phyloP scores from a whole-genome alignment of 2,888 invertebrate genomes.

The Caenorhabditis afra region DNA sequence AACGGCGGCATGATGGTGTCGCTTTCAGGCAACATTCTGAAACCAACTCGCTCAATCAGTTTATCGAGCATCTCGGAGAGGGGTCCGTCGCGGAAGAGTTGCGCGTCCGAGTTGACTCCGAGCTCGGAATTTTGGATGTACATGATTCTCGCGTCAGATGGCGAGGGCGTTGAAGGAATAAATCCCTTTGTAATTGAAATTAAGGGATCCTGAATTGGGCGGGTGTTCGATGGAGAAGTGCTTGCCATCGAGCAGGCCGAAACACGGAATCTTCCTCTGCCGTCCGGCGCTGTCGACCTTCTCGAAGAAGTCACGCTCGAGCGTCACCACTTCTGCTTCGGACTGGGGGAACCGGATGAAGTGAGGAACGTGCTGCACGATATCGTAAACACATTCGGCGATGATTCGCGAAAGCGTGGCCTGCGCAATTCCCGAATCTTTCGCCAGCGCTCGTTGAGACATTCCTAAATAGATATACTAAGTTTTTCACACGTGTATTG shows the following conservation, averaged over 20 bases:
- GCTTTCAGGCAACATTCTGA: background rate
- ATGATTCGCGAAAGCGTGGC: constrained; percentile 1
- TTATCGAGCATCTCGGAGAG: background rate
- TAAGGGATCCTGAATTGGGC: constrained; percentile 1
- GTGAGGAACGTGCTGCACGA: background rate
- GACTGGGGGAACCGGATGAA: constrained; percentile 2
- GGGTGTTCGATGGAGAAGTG: constrained; percentile 7
- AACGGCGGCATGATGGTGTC: background rate
- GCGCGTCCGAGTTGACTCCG: constrained; percentile 10
- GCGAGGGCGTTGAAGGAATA: constrained; percentile 10
- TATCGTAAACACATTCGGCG: background rate
- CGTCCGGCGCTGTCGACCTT: background rate
- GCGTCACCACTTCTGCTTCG: background rate
- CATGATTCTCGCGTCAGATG: background rate
- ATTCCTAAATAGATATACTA: too few species aligned
- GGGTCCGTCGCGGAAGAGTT: background rate
- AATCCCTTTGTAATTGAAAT: constrained; percentile 3
- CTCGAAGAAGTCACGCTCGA: background rate
- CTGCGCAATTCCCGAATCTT: background rate
- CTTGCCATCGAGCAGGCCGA: constrained; percentile 10
- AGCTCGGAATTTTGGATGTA: background rate
- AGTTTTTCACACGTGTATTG: too few species aligned
- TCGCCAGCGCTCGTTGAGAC: background rate
- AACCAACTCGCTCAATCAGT: background rate
- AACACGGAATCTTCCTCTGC: background rate